Base-by-base conservation (phyloP, 2,797 vertebrate species). In the Sebastes iracundus region DNA sequence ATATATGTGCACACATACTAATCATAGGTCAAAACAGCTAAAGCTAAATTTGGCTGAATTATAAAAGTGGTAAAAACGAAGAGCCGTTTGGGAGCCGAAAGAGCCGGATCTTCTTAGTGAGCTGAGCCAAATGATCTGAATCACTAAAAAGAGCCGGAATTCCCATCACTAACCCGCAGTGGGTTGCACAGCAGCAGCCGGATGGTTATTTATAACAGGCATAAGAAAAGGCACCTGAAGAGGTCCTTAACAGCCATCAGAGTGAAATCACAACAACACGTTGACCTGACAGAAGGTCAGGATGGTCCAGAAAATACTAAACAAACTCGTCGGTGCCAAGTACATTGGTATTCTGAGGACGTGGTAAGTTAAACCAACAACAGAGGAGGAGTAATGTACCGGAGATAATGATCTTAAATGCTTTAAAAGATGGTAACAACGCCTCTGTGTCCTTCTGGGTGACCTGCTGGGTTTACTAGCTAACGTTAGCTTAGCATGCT, bases 271-370 rank as follows among this genome's bases (percentile, higher is more conserved):
- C 61, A 81, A 22, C 22, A 62, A 60, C 62, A 38, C 28, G 59
- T 72, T 32, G 33, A 18, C 33, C 2, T 46, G 18, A 42, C 13
- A 70, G 64, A 88, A 89, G 88, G 83, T 93, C 88, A 90, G 62
- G 22, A 93, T 93, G 91, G 49, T 95, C 8, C 87, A 83, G 69
- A 93, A 94, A 20, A 84, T 95, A 52, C 20, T 95, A 0, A 90
- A 81, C 53, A 94, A 93, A 61, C 0, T 93, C 2, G 6, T 96
- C 38, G 95, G 95, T 7, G 75, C 88, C 5, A 96, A 94, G 75
- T 93, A 95, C 20, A 42, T 93, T 0, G 9, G 73, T 10, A 72
- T 95, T 53, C 4, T 92, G 2, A 92, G 82, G 84, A 53, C 87
- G 3, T 96, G 95, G 95, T 95, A 85, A 95, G 94, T 93, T 71